Conservation (phyloP, 1,140 invertebrate species). For the Drosophila aff. region DNA sequence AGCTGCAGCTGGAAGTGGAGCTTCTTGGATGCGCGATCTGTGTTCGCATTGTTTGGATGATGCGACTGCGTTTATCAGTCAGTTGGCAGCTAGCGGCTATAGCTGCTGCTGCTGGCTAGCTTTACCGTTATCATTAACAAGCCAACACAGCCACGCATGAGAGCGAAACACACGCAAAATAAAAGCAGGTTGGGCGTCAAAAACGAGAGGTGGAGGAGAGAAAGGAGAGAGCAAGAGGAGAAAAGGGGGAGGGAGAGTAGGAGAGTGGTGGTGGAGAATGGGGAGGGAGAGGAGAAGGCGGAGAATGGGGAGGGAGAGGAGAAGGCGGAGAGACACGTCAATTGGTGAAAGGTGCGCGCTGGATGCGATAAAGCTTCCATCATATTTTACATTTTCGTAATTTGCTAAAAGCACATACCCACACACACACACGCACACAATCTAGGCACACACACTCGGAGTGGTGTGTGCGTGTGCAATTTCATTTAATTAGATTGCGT, state of each 20-base stretch:
- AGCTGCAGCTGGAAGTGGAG: background rate
- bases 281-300: background rate
- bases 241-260: background rate
- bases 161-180: slow-evolving; percentile 64
- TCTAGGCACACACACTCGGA: background rate
- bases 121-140: slow-evolving; percentile 80
- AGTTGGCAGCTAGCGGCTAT: slow-evolving; percentile 16
- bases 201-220: slow-evolving; percentile 5
- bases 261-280: background rate
- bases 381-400: slow-evolving; percentile 81
- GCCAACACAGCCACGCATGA: slow-evolving; percentile 56
- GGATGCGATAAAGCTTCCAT: slow-evolving; percentile 71
- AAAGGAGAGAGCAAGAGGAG: slow-evolving; percentile 9
- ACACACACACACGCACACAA: background rate
- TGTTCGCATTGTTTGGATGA: slow-evolving; percentile 67
- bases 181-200: slow-evolving; percentile 39
- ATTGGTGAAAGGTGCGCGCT: slow-evolving; percentile 73
- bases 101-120: slow-evolving; percentile 25
- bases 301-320: background rate
- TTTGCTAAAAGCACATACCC: slow-evolving; percentile 73
- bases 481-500: slow-evolving; percentile 83
- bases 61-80: slow-evolving; percentile 73
- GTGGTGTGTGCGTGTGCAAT: slow-evolving; percentile 61
- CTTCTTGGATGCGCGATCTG: slow-evolving; percentile 29
- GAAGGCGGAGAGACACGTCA: slow-evolving; percentile 20